Base-by-base conservation (phyloP, 2,113 vertebrate species). In the Lota lota region DNA sequence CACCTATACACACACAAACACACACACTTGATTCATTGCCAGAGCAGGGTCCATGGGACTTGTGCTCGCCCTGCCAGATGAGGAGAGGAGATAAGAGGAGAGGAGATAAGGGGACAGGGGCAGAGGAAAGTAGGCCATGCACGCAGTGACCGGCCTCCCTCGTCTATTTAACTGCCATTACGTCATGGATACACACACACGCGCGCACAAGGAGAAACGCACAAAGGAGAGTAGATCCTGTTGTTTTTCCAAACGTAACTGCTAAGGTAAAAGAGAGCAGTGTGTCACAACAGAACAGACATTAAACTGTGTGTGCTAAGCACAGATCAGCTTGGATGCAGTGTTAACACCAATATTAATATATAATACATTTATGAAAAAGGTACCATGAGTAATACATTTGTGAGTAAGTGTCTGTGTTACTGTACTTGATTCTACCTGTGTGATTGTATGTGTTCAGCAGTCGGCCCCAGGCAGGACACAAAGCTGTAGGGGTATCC, bases 41-140 rank as follows among this genome's bases (percentile, higher is more conserved):
- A 53, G 51, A 53, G 17, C 17, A 66, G 63, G 75, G 82, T 78
- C 74, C 74, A 76, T 82, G 84, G 83, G 85, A 84, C 12, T 83
- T 82, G 73, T 73, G 80, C 83, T 77, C 79, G 76, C 54, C 61
- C 69, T 7, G 63, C 81, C 84, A 90, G 82, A 87, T 83, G 87
- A 90, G 80, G 81, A 72, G 82, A 75, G 74, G 83, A 75, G 79
- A 86, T 85, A 88, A 68, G 28, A 33, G 28, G 28, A 33, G 28
- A 33, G 74, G 64, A 58, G 79, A 88, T 11, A 20, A 36, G 18
- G 12, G 18, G 33, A 33, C 28, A 33, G 36, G 17, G 33, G 56
- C 16, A 0, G 19, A 16, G 36, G 51, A 21, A 87, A 87, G 76
- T 87, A 85, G 85, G 85, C 79, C 87, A 88, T 82, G 81, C 76